These are phyloP conservation scores for Volucella inflata DNA, from an alignment of 2,888 invertebrate genomes.

Conservation along the genomic window DNA sequence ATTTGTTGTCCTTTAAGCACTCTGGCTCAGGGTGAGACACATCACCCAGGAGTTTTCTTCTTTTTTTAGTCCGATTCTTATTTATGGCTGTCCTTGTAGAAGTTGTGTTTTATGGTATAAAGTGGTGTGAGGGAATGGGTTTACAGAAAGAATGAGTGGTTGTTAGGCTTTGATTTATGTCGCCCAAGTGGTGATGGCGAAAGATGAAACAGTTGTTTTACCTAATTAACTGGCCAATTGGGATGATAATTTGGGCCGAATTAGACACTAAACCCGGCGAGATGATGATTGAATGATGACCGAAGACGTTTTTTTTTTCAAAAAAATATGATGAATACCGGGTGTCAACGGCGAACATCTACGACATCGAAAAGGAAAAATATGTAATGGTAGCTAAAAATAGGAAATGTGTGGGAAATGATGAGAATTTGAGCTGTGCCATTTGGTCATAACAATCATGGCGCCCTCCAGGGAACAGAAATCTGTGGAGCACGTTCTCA, in stretches of 20 bases:
- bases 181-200: slow-evolving; percentile 33
- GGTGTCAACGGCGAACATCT: too few relatives aligned
- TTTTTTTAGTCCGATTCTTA: slow-evolving; percentile 5
- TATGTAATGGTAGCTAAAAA: too few relatives aligned
- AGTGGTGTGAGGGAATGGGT: neutral
- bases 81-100: slow-evolving; percentile 1
- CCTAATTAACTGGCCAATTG: slow-evolving; percentile 43
- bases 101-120: slow-evolving; percentile 8
- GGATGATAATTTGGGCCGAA: slow-evolving; percentile 17
- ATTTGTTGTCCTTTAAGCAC: slow-evolving; percentile 66
- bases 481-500: too few relatives aligned
- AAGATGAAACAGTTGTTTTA: slow-evolving; percentile 29
- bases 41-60: slow-evolving; percentile 4
- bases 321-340: too few relatives aligned
- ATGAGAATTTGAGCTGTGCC: too few relatives aligned
- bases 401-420: too few relatives aligned
- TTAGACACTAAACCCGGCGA: neutral
- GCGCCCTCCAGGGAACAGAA: too few relatives aligned
- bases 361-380: too few relatives aligned
- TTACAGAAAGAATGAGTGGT: slow-evolving; percentile 28
- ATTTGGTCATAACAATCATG: too few relatives aligned
- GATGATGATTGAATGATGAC: too few relatives aligned
- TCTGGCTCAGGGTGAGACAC: slow-evolving; percentile 22
- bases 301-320: too few relatives aligned
- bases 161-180: slow-evolving; percentile 54